Evolutionary conservation across 2,797 vertebrate genomes (phyloP), one percentile per base, ranked within the genome.

Genomic region (Silurus aristotelis): DNA sequence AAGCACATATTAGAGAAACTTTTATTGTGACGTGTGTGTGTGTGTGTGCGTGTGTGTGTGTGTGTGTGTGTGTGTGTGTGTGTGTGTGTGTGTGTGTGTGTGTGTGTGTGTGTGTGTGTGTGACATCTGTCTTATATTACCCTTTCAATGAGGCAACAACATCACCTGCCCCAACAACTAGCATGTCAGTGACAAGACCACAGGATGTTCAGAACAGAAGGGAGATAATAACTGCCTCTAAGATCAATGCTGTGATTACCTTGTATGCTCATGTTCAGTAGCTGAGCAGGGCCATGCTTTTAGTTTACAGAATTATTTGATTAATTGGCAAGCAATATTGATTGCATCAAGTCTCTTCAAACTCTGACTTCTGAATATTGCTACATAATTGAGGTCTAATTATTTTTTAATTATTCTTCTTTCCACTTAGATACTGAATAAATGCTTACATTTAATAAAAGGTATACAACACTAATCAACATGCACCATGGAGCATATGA

Each of bases 81-180:
- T 17, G 63, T 68, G 63, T 6, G 58, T 46, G 60, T 77, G 61
- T 72, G 82, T 81, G 80, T 68, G n/a, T 60, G 80, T 67, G 55
- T 78, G 13, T 80, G 56, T 81, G 17, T 27, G n/a, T 70, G 68
- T 70, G 67, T 52, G 20, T 17, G n/a, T 27, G 52, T 58, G 73
- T 22, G 7, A 31, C 1, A 19, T 3, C 61, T 84, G 55, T n/a
- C 79, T 84, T 86, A 84, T 87, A 86, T 82, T 73, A 84, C 25
- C 48, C 9, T 73, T 75, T 71, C 84, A 70, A 66, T 60, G 55
- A 60, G 58, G 56, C 73, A 82, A 60, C 46, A 61, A 3, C 52
- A 82, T 52, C 80, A 85, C 80, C 68, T 83, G 87, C 61, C 86
- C 55, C 38, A 77, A 25, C 70, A 63, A 83, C 82, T 88, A 86